These are phyloP conservation scores for Diloba caeruleocephala DNA, from an alignment of 2,888 invertebrate genomes.

Conservation along the genomic window DNA sequence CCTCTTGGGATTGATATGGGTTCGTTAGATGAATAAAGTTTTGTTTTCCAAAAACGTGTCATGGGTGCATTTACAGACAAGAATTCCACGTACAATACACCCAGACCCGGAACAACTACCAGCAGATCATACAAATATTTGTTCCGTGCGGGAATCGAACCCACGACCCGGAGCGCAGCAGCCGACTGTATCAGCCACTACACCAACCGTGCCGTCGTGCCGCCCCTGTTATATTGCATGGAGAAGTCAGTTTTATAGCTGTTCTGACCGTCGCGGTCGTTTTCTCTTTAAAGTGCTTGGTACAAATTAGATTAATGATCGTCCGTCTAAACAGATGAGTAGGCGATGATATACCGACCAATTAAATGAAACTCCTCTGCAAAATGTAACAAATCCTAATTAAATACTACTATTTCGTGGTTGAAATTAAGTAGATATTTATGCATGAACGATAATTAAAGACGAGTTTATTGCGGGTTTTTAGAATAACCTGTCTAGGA, in stretches of 20 bases:
- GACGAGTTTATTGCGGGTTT: slow-evolving; percentile 23
- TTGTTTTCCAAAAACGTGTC: too few species aligned
- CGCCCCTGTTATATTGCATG: too few species aligned
- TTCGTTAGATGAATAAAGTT: too few species aligned
- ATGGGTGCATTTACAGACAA: too few species aligned
- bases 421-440: slow-evolving; percentile 32
- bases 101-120: too few species aligned
- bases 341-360: slow-evolving; percentile 59
- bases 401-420: slow-evolving; percentile 35
- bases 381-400: slow-evolving; percentile 59
- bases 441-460: slow-evolving; percentile 29
- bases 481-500: slow-evolving; percentile 22
- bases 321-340: slow-evolving; percentile 46
- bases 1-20: too few species aligned
- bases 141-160: too few species aligned
- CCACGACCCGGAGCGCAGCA: too few species aligned
- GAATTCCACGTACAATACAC: too few species aligned
- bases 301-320: slow-evolving; percentile 46
- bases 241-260: neutral
- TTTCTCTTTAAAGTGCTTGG: slow-evolving; percentile 26
- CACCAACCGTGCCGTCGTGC: too few species aligned
- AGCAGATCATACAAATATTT: too few species aligned
- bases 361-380: slow-evolving; percentile 52
- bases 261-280: slow-evolving; percentile 9
- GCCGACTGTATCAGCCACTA: too few species aligned